These are phyloP conservation scores for Rhipidura dahli DNA, from an alignment of 2,113 vertebrate species.

Conservation along the genomic window DNA sequence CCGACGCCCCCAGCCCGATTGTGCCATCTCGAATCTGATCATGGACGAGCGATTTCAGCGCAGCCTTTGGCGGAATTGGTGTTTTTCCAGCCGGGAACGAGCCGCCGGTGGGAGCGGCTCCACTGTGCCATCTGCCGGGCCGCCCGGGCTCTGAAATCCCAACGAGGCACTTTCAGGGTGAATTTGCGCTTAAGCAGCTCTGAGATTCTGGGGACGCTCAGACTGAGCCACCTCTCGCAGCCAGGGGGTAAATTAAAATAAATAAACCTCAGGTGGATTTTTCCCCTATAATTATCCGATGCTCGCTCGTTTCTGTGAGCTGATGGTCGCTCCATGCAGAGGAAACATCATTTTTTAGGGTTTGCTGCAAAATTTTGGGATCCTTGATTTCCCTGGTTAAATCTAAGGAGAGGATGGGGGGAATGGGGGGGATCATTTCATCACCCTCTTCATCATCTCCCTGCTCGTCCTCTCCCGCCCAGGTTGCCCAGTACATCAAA, in stretches of 20 bases:
- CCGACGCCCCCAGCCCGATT: accelerated
- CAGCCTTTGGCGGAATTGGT: accelerated
- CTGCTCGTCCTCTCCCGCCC: not conserved
- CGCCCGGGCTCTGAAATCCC: not conserved
- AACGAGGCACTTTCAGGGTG: accelerated
- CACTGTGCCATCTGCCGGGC: not conserved
- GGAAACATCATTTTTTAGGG: accelerated
- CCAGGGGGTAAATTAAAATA: not conserved
- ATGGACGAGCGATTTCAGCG: accelerated
- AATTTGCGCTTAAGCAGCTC: not conserved
- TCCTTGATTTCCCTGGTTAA: not conserved
- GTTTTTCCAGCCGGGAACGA: not conserved
- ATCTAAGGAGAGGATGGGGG: not conserved
- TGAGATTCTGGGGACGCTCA: accelerated
- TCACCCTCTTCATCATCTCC: accelerated
- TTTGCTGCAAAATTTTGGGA: not conserved
- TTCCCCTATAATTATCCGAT: accelerated
- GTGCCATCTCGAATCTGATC: accelerated
- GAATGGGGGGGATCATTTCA: accelerated
- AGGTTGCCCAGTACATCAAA: constrained; percentile 99
- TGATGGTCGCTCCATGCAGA: accelerated
- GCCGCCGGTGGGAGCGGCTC: not conserved
- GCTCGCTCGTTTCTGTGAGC: accelerated
- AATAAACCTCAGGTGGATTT: not conserved
- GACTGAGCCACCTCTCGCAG: not conserved